Conservation (phyloP, 2,797 vertebrate species). For the Xiphorhynchus erythropygius region DNA sequence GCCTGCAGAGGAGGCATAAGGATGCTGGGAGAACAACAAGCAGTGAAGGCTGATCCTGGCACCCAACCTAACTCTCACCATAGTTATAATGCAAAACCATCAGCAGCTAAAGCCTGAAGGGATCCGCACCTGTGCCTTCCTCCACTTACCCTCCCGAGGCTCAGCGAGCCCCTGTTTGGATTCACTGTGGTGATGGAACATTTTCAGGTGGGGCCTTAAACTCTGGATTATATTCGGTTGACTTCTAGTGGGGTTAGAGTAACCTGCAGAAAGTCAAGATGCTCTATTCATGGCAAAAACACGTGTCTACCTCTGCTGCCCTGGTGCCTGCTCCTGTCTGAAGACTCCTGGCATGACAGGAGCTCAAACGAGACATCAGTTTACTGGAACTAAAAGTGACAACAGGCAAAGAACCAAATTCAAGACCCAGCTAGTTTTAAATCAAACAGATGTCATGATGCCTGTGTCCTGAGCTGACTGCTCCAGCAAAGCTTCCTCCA, state of each 20-base stretch:
- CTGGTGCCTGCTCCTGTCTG: not conserved
- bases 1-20: not conserved
- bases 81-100: not conserved
- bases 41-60: not conserved
- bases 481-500: not conserved
- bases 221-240: conserved; percentile 83
- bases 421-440: not conserved
- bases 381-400: not conserved
- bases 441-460: not conserved
- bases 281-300: conserved; percentile 13
- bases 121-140: not conserved
- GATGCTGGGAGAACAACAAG: not conserved
- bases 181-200: conserved; percentile 72
- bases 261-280: conserved; percentile 82
- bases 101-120: conserved; percentile 48
- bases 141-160: conserved; percentile 82
- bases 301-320: accelerated
- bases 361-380: accelerated
- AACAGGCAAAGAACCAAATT: not conserved
- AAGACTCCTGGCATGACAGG: not conserved
- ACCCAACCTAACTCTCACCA: conserved; percentile 34
- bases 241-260: conserved; percentile 81
- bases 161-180: conserved; percentile 68
- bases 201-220: conserved; percentile 82
- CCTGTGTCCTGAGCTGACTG: not conserved